Evolutionary conservation across 2,113 vertebrate genomes (phyloP), one percentile per base, ranked within the genome.

Genomic region (Ellobius talpinus): DNA sequence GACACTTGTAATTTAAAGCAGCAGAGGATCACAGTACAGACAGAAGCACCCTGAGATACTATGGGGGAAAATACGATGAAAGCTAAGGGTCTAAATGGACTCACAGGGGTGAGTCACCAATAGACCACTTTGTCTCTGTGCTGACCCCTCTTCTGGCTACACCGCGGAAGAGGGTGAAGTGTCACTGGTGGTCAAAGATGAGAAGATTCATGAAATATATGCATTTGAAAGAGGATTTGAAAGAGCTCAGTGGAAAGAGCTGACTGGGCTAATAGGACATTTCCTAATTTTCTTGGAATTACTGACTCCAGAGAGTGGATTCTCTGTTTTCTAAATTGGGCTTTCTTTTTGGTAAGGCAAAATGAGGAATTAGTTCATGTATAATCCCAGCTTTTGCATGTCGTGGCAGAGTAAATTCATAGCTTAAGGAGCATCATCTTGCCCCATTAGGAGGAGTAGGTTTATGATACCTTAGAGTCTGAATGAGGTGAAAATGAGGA

Each of bases 401-500:
- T 76, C 65, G 21, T 16, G 45, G 33, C 42, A 66, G 5, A 65
- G 11, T 23, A 70, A 86, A 88, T 86, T 77, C 42, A 45, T 93
- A 81, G 79, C 72, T 82, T 85, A 70, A 55, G 7, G 72, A 77
- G 55, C 39, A 31, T 74, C 90, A n/a, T 78, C 72, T 95, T 87
- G 81, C 70, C 58, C 24, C 39, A 39, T 76, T 91, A 12, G 72
- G 24, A 88, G 33, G 26, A 6, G 16, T 76, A 13, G 19, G 4
- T 87, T 96, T 94, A 84, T 81, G 55, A 65, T 58, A 95, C 0
- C 19, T 85, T 92, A 11, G 94, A 96, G 77, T 97, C 42, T 74
- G 5, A 95, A 96, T 97, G 76, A 72, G 36, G 73, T 89, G 61
- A 96, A 95, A 89, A 96, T 65, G 17, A 78, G 95, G 81, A 89